Evolutionary conservation across 2,888 invertebrate species (phyloP).

Genomic region (Vandiemenella viatica): DNA sequence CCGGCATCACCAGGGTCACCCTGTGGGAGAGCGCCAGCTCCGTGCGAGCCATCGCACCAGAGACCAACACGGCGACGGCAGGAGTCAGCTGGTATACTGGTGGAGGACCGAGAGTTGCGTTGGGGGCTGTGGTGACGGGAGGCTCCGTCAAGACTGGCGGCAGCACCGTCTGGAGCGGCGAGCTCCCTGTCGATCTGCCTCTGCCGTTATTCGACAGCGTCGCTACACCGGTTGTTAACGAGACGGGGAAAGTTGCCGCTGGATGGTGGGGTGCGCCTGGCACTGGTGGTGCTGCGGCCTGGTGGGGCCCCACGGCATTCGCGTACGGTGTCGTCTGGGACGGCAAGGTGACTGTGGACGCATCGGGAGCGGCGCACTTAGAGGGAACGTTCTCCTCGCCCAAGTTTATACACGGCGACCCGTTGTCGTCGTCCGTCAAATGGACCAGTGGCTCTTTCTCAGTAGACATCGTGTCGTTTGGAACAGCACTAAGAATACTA

Average conservation of each 20-base stretch:
- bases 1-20: neutral
- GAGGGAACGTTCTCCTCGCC: neutral
- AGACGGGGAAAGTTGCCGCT: slow-evolving; percentile 1
- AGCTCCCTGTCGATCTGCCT: slow-evolving; percentile 8
- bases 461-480: neutral
- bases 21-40: neutral
- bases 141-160: neutral
- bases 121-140: neutral
- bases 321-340: neutral
- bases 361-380: neutral
- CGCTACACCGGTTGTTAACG: neutral
- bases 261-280: neutral
- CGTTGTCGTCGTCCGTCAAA: neutral
- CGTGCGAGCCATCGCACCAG: neutral
- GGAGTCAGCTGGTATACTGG: neutral
- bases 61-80: neutral
- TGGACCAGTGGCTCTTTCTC: neutral
- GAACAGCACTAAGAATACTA: neutral
- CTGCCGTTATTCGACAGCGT: slow-evolving; percentile 7
- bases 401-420: neutral
- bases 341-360: neutral
- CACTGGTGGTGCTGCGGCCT: too few relatives aligned
- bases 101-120: neutral
- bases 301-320: neutral
- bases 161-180: slow-evolving; percentile 6